Percentiles rank a stretch among this genome's conserved stretches.
These are phyloP conservation scores for Drosophila tani DNA, from an alignment of 1,140 invertebrate genomes.

Conservation along the genomic window DNA sequence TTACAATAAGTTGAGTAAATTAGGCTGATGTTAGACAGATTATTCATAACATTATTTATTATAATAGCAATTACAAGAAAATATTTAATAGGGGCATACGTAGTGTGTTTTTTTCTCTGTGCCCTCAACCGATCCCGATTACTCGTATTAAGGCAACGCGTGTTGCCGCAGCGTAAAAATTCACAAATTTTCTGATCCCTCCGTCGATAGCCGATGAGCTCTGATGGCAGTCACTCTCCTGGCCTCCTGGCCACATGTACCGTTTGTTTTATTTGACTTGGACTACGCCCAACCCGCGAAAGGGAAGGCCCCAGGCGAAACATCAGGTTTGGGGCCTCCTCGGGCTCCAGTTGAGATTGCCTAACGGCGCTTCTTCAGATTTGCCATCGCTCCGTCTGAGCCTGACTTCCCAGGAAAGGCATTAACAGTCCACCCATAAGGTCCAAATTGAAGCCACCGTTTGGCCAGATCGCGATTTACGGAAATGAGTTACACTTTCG, in stretches of 20 bases:
- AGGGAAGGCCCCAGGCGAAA: not conserved
- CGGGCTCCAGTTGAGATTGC: conserved; percentile 7
- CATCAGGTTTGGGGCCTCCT: conserved; percentile 2
- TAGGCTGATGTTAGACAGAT: not conserved
- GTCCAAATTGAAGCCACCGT: conserved; percentile 32
- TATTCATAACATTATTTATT: not conserved
- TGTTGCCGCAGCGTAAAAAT: conserved; percentile 74
- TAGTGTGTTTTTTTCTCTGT: conserved; percentile 1
- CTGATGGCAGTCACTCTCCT: conserved; percentile 35
- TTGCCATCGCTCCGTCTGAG: conserved; percentile 39
- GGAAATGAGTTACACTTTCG: not conserved
- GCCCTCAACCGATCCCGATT: conserved; percentile 47
- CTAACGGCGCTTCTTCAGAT: conserved; percentile 76
- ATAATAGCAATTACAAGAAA: no score
- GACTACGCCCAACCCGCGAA: conserved; percentile 53
- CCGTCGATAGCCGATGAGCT: conserved; percentile 55
- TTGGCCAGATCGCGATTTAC: conserved; percentile 18
- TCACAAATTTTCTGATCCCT: conserved; percentile 74
- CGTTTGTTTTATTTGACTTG: conserved; percentile 75
- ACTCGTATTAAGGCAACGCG: conserved; percentile 70
- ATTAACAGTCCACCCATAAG: conserved; percentile 11
- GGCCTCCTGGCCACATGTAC: conserved; percentile 54
- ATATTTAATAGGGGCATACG: no score
- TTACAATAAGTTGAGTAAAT: not conserved
- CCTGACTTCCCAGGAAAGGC: conserved; percentile 46